A percentile compares a stretch with the other conserved stretches of the same genome.
Conservation (phyloP, 2,113 vertebrate genomes). For the Phasianus colchicus region DNA sequence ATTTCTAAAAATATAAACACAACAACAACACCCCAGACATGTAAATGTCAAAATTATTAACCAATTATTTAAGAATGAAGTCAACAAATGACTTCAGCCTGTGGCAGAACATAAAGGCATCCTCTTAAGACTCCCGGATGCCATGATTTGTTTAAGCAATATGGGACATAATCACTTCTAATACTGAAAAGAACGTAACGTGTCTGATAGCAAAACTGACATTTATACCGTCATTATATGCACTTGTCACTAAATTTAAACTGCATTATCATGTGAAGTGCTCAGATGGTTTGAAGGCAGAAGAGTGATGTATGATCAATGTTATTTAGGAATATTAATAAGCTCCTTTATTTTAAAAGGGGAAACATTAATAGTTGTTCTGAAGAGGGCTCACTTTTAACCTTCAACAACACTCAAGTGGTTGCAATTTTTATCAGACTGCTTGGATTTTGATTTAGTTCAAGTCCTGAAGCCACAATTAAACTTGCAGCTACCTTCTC, state of each 20-base stretch:
- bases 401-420: conserved; percentile 33
- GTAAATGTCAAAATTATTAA: conserved; percentile 27
- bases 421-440: conserved; percentile 50
- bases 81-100: not conserved
- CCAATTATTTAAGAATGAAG: not conserved
- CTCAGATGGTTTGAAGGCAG: conserved; percentile 33
- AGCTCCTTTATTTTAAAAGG: conserved; percentile 59
- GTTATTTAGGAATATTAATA: conserved; percentile 66
- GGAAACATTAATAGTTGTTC: conserved; percentile 14
- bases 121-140: not conserved
- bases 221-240: conserved; percentile 48
- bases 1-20: not conserved
- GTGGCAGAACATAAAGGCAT: not conserved
- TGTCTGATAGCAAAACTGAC: conserved; percentile 35
- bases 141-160: conserved; percentile 1
- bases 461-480: conserved; percentile 66
- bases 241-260: conserved; percentile 53
- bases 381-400: conserved; percentile 56
- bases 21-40: not conserved
- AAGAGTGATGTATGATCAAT: conserved; percentile 30
- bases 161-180: not conserved
- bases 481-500: conserved; percentile 55
- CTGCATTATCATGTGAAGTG: conserved; percentile 4
- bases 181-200: not conserved
- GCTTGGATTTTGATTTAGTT: conserved; percentile 63